Percentiles rank a stretch among this genome's conserved stretches.
Conservation (phyloP, 1,140 invertebrate species). For the Orussus abietinus region DNA sequence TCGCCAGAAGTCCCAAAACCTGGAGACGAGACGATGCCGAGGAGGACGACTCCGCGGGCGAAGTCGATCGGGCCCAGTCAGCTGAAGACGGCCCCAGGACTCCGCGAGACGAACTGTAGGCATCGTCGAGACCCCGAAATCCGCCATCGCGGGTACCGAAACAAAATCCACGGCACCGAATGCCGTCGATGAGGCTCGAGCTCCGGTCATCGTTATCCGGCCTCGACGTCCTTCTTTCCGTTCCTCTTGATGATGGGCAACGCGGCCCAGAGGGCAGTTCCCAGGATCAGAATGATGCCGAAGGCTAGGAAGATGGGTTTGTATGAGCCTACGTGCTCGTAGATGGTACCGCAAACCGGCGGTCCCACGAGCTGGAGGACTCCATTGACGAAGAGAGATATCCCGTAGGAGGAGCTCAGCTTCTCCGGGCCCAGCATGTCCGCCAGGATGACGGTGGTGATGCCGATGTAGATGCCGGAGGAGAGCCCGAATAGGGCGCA, state of each 20-base stretch:
- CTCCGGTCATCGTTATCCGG: too few relatives aligned
- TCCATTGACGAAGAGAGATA: conserved; percentile 76
- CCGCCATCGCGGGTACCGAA: too few relatives aligned
- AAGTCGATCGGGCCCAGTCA: too few relatives aligned
- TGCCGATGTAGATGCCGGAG: conserved; percentile 77
- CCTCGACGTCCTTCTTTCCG: conserved; percentile 36
- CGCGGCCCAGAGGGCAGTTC: conserved; percentile 66
- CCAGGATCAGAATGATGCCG: conserved; percentile 65
- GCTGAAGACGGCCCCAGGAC: too few relatives aligned
- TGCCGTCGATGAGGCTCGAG: too few relatives aligned
- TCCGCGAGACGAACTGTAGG: too few relatives aligned
- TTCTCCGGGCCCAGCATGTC: conserved; percentile 75
- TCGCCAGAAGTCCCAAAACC: too few relatives aligned
- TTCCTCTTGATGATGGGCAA: conserved; percentile 64
- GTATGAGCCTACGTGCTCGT: conserved; percentile 61
- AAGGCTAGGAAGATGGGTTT: conserved; percentile 66
- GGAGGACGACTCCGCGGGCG: too few relatives aligned
- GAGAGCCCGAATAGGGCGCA: conserved; percentile 73
- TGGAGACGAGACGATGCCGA: too few relatives aligned
- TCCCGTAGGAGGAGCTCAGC: conserved; percentile 76
- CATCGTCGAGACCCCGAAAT: too few relatives aligned
- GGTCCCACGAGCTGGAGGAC: conserved; percentile 73
- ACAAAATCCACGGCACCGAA: too few relatives aligned
- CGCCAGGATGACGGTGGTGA: conserved; percentile 76
- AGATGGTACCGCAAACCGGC: conserved; percentile 68